These are phyloP conservation scores for Drosophila prosaltans DNA, from an alignment of 1,140 invertebrate species.

Conservation along the genomic window DNA sequence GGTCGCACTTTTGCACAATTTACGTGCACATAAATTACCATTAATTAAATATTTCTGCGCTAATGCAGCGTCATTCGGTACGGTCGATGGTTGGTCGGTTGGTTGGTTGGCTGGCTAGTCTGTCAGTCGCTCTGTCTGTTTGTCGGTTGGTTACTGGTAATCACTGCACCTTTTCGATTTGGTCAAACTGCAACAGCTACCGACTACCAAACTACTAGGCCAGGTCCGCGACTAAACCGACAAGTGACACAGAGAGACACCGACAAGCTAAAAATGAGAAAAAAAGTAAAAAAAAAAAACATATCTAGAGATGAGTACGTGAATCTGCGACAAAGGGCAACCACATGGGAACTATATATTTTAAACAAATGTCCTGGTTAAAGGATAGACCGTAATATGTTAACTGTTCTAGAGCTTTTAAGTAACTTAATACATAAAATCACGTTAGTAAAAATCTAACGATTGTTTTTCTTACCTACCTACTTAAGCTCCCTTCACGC, in stretches of 20 bases:
- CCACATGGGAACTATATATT: too few relatives aligned
- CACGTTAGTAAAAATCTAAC: too few relatives aligned
- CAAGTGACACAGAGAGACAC: constrained; percentile 66
- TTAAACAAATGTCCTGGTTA: too few relatives aligned
- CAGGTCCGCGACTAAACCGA: constrained; percentile 50
- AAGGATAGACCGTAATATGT: too few relatives aligned
- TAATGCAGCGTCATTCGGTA: constrained; percentile 50
- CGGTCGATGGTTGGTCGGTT: constrained; percentile 11
- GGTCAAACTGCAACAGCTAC: constrained; percentile 35
- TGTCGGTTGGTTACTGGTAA: constrained; percentile 45
- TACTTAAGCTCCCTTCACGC: background rate
- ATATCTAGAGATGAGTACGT: constrained; percentile 1
- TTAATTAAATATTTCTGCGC: constrained; percentile 80
- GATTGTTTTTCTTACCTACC: too few relatives aligned
- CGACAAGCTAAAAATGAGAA: constrained; percentile 12
- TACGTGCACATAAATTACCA: constrained; percentile 79
- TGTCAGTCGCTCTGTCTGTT: background rate
- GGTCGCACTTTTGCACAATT: constrained; percentile 74
- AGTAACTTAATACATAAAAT: too few relatives aligned
- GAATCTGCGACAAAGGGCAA: background rate
- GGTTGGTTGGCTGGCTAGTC: background rate
- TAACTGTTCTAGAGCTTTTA: too few relatives aligned
- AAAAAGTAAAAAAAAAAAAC: too few relatives aligned
- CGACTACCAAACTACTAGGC: background rate
- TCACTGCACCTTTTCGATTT: constrained; percentile 62